Evolutionary conservation across 2,113 vertebrate species (phyloP), one percentile per base, ranked within the genome.

Genomic region (Apodemus sylvaticus): DNA sequence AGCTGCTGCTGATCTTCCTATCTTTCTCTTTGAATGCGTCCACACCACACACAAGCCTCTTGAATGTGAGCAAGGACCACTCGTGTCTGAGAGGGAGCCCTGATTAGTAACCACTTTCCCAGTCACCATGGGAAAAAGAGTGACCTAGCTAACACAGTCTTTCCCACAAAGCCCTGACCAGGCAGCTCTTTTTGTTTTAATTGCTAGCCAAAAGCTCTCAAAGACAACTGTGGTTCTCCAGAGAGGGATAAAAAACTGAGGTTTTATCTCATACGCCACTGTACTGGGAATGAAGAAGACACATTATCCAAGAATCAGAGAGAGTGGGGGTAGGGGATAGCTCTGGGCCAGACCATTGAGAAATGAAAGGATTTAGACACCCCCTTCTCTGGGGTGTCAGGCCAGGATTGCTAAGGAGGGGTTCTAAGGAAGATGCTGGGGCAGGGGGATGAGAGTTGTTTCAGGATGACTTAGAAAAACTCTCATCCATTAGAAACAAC

Each of bases 101-200:
- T 53, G 13, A 66, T 24, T 92, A 82, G 73, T 79, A 95, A 78
- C n/a, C 6, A 10, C 42, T 73, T 45, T 66, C 92, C 85, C 74
- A 45, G 51, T 8, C 3, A 1, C 55, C 70, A 6, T 4, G 19
- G 31, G 42, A 45, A 39, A 82, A 39, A 82, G 42, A 39, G 68
- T 8, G 13, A 39, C 64, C 48, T 16, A 71, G 24, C 31, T 48
- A 17, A 93, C 26, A n/a, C 68, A 2, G 26, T 82, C 55, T 77
- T 73, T 89, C 48, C 83, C 20, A 51, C 34, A 64, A 73, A 55
- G 66, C 31, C 77, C 51, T 76, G 77, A 89, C 36, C 79, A 91
- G 91, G 29, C 5, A 5, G 73, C 48, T 94, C 73, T 93, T 48
- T 73, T 55, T 95, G 82, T 82, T 94, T 87, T 79, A 86, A 79